Conservation (phyloP, 2,888 invertebrate species). For the Andrena minutula region DNA sequence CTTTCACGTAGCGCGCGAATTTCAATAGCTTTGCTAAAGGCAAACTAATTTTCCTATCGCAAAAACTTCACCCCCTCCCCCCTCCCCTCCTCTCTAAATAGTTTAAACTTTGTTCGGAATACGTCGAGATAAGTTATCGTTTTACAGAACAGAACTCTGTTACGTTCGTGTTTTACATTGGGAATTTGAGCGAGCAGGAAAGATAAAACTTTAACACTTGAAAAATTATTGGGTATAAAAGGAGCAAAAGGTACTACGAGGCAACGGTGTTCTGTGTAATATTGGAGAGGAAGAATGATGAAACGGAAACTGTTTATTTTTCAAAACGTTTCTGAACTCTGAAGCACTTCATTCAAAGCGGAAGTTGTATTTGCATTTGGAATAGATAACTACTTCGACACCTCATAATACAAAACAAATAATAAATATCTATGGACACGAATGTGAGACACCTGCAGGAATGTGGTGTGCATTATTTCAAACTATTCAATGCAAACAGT, state of each 20-base stretch:
- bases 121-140: constrained; percentile 44
- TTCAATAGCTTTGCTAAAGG: constrained; percentile 17
- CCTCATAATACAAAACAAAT: too few relatives aligned
- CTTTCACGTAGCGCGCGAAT: neutral
- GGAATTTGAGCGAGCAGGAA: constrained; percentile 27
- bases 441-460: too few relatives aligned
- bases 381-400: too few relatives aligned
- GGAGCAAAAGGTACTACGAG: neutral
- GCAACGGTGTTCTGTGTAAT: neutral
- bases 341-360: too few relatives aligned
- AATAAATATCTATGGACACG: too few relatives aligned
- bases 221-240: constrained; percentile 13
- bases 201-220: constrained; percentile 21
- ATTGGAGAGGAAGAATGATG: neutral
- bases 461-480: too few relatives aligned
- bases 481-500: too few relatives aligned
- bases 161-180: constrained; percentile 22
- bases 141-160: constrained; percentile 20
- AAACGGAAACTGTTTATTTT: too few relatives aligned
- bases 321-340: too few relatives aligned
- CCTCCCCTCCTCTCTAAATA: too few relatives aligned
- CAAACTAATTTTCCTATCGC: constrained; percentile 40
- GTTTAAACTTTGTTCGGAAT: constrained; percentile 26
- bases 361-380: too few relatives aligned
- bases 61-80: constrained; percentile 3